Conservation (phyloP, 2,888 invertebrate species). For the Sthenelais limicola region DNA sequence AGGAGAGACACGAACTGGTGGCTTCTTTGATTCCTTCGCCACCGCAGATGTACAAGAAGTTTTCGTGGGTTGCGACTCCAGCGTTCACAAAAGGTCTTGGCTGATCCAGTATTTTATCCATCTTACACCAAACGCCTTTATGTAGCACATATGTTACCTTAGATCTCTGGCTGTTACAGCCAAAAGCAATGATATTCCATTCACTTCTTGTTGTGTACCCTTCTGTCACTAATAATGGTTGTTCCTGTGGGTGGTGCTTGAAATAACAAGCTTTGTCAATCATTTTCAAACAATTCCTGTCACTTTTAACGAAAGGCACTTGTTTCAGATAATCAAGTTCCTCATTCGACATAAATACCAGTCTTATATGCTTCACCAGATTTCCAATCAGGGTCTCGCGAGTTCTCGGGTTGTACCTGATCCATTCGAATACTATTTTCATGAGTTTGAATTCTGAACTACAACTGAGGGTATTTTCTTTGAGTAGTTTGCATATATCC, state of each 20-base stretch:
- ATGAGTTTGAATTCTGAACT: conserved; percentile 46
- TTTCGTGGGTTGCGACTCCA: conserved; percentile 18
- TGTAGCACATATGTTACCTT: conserved; percentile 11
- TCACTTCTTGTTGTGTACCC: neutral
- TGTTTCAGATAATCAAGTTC: conserved; percentile 25
- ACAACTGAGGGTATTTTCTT: conserved; percentile 39
- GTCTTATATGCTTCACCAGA: conserved; percentile 31
- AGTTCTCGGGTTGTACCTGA: conserved; percentile 18
- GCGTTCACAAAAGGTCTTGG: conserved; percentile 37
- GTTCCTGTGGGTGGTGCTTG: neutral
- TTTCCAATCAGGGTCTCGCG: conserved; percentile 15
- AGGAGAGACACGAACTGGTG: conserved; percentile 23
- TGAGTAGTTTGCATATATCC: conserved; percentile 39
- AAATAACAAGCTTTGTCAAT: conserved; percentile 22
- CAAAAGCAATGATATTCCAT: conserved; percentile 23
- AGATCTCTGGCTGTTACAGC: neutral
- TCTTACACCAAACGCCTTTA: conserved; percentile 20
- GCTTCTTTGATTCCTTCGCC: conserved; percentile 3
- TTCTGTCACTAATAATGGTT: neutral
- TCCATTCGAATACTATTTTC: conserved; percentile 44
- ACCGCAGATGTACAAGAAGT: conserved; percentile 42
- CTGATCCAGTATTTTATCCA: conserved; percentile 28
- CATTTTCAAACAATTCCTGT: neutral
- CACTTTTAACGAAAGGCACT: conserved; percentile 17
- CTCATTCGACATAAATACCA: conserved; percentile 20